Evolutionary conservation across 2,797 vertebrate species (phyloP).

Genomic region (Scomberomorus guttatus): DNA sequence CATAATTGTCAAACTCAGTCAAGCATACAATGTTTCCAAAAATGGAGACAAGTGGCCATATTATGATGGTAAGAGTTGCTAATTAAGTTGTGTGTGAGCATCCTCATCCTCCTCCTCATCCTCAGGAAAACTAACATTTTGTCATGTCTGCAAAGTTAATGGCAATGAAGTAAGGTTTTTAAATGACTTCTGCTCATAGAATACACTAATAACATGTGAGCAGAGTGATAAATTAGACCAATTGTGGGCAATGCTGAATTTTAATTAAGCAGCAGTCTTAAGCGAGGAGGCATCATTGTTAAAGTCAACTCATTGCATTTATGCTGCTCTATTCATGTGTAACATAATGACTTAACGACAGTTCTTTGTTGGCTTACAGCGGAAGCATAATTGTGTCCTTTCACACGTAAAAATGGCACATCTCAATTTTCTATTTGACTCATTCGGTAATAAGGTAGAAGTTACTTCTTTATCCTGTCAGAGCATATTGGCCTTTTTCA

Average conservation of each 20-base stretch:
- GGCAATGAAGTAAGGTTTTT: conserved; percentile 60
- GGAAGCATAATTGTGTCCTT: conserved; percentile 81
- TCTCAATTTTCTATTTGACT: conserved; percentile 70
- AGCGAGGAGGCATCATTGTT: conserved; percentile 80
- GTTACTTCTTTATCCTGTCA: conserved; percentile 47
- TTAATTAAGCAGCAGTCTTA: conserved; percentile 83
- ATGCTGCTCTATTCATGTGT: conserved; percentile 81
- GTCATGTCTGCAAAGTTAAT: conserved; percentile 63
- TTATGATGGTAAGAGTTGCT: conserved; percentile 24
- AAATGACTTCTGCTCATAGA: conserved; percentile 65
- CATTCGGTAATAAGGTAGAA: conserved; percentile 33
- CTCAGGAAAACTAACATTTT: conserved; percentile 66
- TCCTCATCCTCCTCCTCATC: conserved; percentile 54
- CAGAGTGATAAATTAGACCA: conserved; percentile 78
- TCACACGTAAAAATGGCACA: conserved; percentile 73
- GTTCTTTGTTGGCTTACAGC: conserved; percentile 82
- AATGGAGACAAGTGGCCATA: conserved; percentile 2
- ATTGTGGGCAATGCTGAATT: conserved; percentile 78
- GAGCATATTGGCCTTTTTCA: not conserved
- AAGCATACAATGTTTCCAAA: conserved; percentile 9
- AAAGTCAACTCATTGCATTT: conserved; percentile 83
- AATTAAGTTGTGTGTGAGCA: conserved; percentile 49
- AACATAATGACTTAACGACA: conserved; percentile 82
- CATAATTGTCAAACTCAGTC: not conserved
- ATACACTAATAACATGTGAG: conserved; percentile 72